Percentiles rank a stretch among this genome's conserved stretches.
These are phyloP conservation scores for Philereme transversata DNA, from an alignment of 2,888 invertebrate species.

Conservation along the genomic window DNA sequence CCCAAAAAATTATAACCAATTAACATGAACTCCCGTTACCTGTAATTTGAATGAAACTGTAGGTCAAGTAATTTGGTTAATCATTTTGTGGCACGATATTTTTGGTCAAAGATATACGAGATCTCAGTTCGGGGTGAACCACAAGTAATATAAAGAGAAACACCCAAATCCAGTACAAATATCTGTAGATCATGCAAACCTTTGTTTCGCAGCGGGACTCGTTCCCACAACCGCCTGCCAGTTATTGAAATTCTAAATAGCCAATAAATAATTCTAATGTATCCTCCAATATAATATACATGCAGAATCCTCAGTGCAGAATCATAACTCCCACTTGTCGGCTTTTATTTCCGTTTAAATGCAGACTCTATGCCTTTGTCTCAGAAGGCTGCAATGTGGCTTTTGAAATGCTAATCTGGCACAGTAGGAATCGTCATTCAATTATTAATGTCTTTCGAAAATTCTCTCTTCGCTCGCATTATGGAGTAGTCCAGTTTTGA, in stretches of 20 bases:
- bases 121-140: too few species aligned
- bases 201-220: too few species aligned
- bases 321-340: slow-evolving; percentile 22
- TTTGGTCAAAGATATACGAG: too few species aligned
- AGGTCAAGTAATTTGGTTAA: too few species aligned
- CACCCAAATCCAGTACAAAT: too few species aligned
- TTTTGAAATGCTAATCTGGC: slow-evolving; percentile 49
- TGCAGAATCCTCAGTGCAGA: slow-evolving; percentile 26
- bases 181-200: too few species aligned
- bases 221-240: too few species aligned
- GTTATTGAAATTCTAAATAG: neutral
- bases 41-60: too few species aligned
- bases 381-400: slow-evolving; percentile 42
- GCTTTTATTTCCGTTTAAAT: slow-evolving; percentile 41
- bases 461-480: slow-evolving; percentile 11
- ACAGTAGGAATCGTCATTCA: slow-evolving; percentile 39
- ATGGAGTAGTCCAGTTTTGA: neutral
- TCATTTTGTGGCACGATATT: too few species aligned
- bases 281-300: slow-evolving; percentile 9
- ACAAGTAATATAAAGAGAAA: too few species aligned
- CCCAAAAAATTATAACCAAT: too few species aligned
- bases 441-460: slow-evolving; percentile 40
- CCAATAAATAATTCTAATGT: slow-evolving; percentile 17
- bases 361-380: slow-evolving; percentile 43
- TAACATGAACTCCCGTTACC: too few species aligned